phyloP scores from a whole-genome alignment of 1,140 invertebrate genomes.

The Drosophila suzukii region DNA sequence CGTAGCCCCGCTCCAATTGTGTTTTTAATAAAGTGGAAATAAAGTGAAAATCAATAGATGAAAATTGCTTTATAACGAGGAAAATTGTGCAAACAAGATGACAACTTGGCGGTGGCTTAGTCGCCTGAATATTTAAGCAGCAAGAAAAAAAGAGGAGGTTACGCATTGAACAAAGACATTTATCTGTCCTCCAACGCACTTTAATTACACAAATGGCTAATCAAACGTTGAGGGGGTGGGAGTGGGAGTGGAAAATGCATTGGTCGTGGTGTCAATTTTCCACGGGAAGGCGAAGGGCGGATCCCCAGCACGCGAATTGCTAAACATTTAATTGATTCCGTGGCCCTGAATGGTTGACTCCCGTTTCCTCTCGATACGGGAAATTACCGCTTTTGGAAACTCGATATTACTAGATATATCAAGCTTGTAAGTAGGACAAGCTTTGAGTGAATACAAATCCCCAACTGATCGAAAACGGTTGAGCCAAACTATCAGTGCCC shows the following conservation, averaged over 20 bases:
- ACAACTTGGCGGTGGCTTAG: background rate
- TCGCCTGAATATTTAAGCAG: conserved; percentile 26
- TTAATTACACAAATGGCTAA: conserved; percentile 61
- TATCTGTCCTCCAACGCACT: conserved; percentile 10
- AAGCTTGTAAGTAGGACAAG: background rate
- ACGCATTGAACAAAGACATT: conserved; percentile 21
- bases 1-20: conserved; percentile 14
- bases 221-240: conserved; percentile 12
- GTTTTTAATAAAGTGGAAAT: conserved; percentile 39
- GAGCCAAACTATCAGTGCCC: background rate
- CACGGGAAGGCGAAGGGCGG: background rate
- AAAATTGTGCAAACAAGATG: conserved; percentile 25
- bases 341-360: conserved; percentile 13
- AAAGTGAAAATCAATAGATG: conserved; percentile 58
- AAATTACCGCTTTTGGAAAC: conserved; percentile 12
- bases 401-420: conserved; percentile 11
- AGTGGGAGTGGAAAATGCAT: conserved; percentile 13
- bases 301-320: conserved; percentile 30
- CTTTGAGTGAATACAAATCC: no score
- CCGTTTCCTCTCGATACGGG: conserved; percentile 10
- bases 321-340: conserved; percentile 44
- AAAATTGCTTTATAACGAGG: conserved; percentile 16
- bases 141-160: background rate
- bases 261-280: conserved; percentile 15
- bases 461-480: background rate